phyloP scores from a whole-genome alignment of 2,113 vertebrate species.

The Siniperca knerii region DNA sequence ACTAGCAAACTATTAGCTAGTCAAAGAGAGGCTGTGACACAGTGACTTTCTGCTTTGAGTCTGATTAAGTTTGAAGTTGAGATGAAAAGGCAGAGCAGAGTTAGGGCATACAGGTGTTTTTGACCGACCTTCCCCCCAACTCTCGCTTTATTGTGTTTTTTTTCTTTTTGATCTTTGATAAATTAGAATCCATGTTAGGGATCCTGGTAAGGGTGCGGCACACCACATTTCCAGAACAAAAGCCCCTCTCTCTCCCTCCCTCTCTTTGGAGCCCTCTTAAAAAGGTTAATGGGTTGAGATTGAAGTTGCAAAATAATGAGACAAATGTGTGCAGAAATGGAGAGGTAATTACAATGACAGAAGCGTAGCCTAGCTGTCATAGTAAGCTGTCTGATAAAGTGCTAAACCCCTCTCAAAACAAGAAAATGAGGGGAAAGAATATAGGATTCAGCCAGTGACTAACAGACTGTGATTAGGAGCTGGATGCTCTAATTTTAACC shows the following conservation, averaged over 20 bases:
- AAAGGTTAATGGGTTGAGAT: conserved; percentile 70
- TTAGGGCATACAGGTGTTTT: conserved; percentile 19
- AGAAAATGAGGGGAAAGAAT: conserved; percentile 42
- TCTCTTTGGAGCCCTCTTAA: conserved; percentile 43
- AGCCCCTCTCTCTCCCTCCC: not conserved
- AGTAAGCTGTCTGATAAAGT: conserved; percentile 43
- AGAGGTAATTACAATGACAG: conserved; percentile 62
- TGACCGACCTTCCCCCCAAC: conserved; percentile 30
- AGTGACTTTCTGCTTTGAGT: not conserved
- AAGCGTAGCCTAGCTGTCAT: conserved; percentile 36
- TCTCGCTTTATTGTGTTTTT: conserved; percentile 16
- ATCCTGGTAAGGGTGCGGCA: conserved; percentile 16
- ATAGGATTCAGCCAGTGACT: conserved; percentile 38
- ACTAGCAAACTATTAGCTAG: not conserved
- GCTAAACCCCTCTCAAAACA: conserved; percentile 48
- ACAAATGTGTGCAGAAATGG: conserved; percentile 37
- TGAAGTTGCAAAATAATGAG: conserved; percentile 55
- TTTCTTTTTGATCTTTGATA: conserved; percentile 49
- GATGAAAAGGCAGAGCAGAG: conserved; percentile 54
- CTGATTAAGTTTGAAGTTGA: conserved; percentile 51
- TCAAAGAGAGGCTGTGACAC: conserved; percentile 28
- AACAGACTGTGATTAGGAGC: conserved; percentile 53
- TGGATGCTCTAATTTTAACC: conserved; percentile 41
- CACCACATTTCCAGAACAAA: conserved; percentile 51
- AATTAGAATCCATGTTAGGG: conserved; percentile 56